Base-by-base conservation (phyloP, 2,113 vertebrate species). In the Ranitomeya imitator region DNA sequence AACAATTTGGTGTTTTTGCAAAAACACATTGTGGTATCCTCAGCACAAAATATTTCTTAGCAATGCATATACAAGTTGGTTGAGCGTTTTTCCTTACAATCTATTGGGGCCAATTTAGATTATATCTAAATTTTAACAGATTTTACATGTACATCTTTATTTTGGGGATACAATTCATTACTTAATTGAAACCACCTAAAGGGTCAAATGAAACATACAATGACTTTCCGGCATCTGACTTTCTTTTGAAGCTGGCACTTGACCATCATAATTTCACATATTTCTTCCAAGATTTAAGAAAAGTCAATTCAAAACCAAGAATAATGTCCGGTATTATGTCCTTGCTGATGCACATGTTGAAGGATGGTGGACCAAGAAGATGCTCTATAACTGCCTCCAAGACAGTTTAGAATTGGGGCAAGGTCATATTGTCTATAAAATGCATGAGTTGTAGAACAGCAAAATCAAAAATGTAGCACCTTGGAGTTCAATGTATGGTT, bases 401-500 rank as follows among this genome's bases (percentile, higher is more conserved):
- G 89, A 90, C 85, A 94, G 90, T 13, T 93, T 92, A 94, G 93
- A 0, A 91, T 93, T 90, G 93, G 94, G 94, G 94, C 93, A 96
- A 95, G 95, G 94, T 93, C 95, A 96, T 94, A 94, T 95, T 94
- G 93, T 93, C 93, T 92, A 93, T 93, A 92, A 89, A 92, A 92
- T 93, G 94, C 94, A 94, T 95, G 92, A 93, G 92, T 93, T 92
- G 93, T 94, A 93, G 91, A 63, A 78, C 19, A 55, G 45, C 80
- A 94, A 93, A 93, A 91, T 92, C 14, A 81, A 93, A 92, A 90
- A 91, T 93, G 89, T 96, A 96, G 95, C 95, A 96, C 95, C 95
- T 95, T 95, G 94, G 93, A 95, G 93, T 95, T 94, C 93, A 94
- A 89, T 92, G 52, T 83, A 71, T 71, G 82, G 82, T 71, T 55